Base-by-base conservation (phyloP, 1,140 invertebrate genomes). In the Megalopta genalis region DNA sequence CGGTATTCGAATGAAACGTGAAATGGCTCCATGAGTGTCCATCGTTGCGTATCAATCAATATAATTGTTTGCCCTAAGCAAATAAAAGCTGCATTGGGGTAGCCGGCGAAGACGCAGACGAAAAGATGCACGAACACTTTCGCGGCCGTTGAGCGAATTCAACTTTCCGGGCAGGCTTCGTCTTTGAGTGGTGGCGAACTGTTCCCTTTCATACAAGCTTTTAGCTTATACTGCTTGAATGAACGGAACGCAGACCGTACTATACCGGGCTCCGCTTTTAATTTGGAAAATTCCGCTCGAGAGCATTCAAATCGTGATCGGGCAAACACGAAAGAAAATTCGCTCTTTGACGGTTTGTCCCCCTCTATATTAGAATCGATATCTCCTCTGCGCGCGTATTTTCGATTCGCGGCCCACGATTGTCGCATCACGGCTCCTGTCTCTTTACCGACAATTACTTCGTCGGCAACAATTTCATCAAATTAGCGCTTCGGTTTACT, bases 261-360 rank as follows among this genome's bases (percentile, higher is more conserved):
- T 42, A 76, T 75, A 72, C 71, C 39, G 77, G 77, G 65, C 32
- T 32, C 49, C 65, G 69, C 62, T 73, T 68, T 71, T 77, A 83
- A 85, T 85, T 84, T 84, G 66, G 72, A 84, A 84, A 84, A 85
- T 84, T 84, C 60, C 42, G 68, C 62, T 77, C 60, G 68, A 14
- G 16, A 32, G 57, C 59, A 64, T 63, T 72, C 78, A 77, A 83
- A 63, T 80, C 70, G 71, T 57, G 57, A 75, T 64, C 68, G 64
- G 52, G 25, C 66, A 81, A 14, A 67, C 71, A 60, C 59, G 69
- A 77, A 71, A 77, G 76, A 72, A 77, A 71, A 39, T 54, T 27
- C 23, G 46, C 25, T 46, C 76, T 71, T 77, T 77, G 76, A 77
- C 23, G 46, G 68, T 64, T n/a, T 64, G 46, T 21, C n/a, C 27